Percentiles rank a stretch among this genome's conserved stretches.
Evolutionary conservation across 2,113 vertebrate species (phyloP).

Genomic region (Psittacara wagleri): DNA sequence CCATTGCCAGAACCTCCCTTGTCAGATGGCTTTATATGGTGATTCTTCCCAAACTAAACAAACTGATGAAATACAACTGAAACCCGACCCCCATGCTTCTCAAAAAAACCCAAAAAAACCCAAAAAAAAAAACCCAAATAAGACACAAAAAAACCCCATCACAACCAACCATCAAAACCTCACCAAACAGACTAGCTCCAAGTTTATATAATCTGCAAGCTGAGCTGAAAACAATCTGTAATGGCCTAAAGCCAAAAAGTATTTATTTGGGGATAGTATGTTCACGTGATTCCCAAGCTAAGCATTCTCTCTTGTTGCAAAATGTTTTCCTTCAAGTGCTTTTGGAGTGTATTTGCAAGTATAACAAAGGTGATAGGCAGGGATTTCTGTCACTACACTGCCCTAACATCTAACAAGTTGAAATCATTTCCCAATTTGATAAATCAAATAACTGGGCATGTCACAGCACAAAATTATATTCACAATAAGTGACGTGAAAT

Average conservation of each 20-base stretch:
- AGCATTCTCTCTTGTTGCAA: neutral
- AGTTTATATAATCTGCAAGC: neutral
- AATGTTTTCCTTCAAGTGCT: neutral
- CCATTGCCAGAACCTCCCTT: neutral
- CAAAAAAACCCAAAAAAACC: neutral
- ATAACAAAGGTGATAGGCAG: neutral
- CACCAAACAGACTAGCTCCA: neutral
- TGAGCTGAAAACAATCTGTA: neutral
- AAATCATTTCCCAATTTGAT: neutral
- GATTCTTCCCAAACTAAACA: neutral
- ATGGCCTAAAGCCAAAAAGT: neutral
- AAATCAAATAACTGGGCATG: neutral
- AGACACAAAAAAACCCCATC: neutral
- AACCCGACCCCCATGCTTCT: neutral
- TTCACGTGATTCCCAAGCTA: neutral
- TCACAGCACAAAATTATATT: neutral
- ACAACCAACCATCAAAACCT: neutral
- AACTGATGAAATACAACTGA: neutral
- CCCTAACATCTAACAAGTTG: neutral
- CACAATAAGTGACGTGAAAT: neutral
- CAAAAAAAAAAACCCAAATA: neutral
- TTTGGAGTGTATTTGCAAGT: neutral
- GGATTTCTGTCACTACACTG: neutral
- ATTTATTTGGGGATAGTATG: neutral
- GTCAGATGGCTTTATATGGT: neutral